A percentile compares a stretch with the other conserved stretches of the same genome.
Conservation (phyloP, 1,140 invertebrate genomes). For the Lerema accius region DNA sequence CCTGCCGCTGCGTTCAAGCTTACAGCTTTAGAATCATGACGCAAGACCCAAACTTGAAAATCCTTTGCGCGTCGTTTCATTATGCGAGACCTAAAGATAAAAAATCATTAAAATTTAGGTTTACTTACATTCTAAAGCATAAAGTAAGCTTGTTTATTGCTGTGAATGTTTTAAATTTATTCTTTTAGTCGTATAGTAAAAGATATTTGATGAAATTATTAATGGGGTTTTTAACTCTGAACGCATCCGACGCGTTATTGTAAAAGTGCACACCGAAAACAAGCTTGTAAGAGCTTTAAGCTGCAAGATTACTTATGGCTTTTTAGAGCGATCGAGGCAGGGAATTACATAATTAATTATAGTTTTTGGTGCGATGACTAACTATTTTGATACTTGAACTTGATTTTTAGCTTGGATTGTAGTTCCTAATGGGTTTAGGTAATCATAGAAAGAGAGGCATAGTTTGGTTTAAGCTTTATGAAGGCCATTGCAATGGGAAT, state of each 20-base stretch:
- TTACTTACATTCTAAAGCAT: too few relatives aligned
- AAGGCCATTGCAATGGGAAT: too few relatives aligned
- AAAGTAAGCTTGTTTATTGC: not conserved
- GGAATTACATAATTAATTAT: conserved; percentile 30
- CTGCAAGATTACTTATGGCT: conserved; percentile 35
- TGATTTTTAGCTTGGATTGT: too few relatives aligned
- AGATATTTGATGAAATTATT: too few relatives aligned
- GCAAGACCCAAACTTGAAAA: conserved; percentile 37
- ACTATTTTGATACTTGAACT: not conserved
- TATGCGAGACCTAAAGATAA: conserved; percentile 33
- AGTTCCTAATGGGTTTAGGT: too few relatives aligned
- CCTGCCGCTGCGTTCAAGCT: conserved; percentile 65
- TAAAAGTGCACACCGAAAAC: conserved; percentile 55
- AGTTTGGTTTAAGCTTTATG: too few relatives aligned
- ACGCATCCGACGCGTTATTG: conserved; percentile 48
- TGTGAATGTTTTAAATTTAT: not conserved
- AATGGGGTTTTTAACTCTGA: conserved; percentile 26
- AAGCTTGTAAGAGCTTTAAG: conserved; percentile 52
- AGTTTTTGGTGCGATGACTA: conserved; percentile 3
- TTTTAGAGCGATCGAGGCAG: conserved; percentile 13
- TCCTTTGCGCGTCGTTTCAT: conserved; percentile 18
- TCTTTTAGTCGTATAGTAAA: too few relatives aligned
- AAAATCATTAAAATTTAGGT: not conserved
- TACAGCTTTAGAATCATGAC: conserved; percentile 56
- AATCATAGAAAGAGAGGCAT: too few relatives aligned